Conservation (phyloP, 2,113 vertebrate genomes). For the Eira barbara region DNA sequence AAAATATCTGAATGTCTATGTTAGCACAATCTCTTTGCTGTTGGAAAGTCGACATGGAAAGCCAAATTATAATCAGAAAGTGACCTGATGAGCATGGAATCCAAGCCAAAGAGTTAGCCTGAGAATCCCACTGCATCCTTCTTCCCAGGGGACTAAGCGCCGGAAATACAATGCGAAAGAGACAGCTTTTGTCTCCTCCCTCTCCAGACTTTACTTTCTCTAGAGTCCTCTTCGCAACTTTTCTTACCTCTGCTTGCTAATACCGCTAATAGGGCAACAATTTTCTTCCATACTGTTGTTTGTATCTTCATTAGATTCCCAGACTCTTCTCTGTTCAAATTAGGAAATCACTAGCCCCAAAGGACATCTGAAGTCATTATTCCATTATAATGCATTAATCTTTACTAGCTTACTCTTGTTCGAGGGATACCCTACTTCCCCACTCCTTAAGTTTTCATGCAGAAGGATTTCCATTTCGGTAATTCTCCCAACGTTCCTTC, state of each 20-base stretch:
- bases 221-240: neutral
- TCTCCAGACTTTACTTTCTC: neutral
- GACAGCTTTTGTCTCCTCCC: neutral
- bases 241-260: neutral
- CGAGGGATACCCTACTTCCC: neutral
- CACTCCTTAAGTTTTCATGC: neutral
- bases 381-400: neutral
- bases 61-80: neutral
- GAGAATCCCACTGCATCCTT: neutral
- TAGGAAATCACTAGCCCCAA: neutral
- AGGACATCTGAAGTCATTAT: neutral
- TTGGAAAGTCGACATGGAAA: neutral
- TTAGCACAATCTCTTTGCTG: neutral
- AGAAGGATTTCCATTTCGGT: neutral
- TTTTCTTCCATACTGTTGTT: neutral
- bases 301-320: neutral
- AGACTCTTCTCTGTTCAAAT: neutral
- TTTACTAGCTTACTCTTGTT: neutral
- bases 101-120: neutral
- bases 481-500: neutral
- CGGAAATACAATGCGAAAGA: neutral
- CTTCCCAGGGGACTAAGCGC: neutral
- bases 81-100: neutral
- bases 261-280: neutral
- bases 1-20: neutral